Conservation (phyloP, 2,113 vertebrate genomes). For the Nansenia antarctica region DNA sequence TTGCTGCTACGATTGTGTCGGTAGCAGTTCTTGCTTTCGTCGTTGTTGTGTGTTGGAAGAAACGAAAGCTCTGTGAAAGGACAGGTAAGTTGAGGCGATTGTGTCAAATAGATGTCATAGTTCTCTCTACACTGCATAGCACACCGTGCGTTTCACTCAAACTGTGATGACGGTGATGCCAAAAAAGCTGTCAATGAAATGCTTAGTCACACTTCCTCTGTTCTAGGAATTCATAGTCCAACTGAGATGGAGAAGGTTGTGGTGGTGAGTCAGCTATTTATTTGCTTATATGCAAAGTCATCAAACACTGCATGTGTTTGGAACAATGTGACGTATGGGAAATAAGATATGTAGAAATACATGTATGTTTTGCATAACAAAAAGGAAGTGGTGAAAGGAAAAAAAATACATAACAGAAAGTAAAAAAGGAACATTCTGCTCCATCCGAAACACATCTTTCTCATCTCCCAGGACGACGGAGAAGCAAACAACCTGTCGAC, state of each 20-base stretch:
- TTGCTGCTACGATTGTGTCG: not conserved
- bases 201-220: constrained; percentile 1
- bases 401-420: not conserved
- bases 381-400: no score
- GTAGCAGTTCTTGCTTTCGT: not conserved
- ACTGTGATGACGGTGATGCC: not conserved
- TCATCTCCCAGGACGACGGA: constrained; percentile 21
- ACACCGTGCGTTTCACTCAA: not conserved
- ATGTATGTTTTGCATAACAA: no score
- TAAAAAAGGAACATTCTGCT: not conserved
- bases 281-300: no score
- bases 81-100: not conserved
- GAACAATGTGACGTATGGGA: no score
- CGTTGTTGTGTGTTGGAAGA: not conserved
- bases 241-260: not conserved
- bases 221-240: constrained; percentile 11
- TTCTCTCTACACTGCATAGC: not conserved
- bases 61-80: not conserved
- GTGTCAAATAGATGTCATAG: not conserved
- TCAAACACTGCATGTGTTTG: not conserved
- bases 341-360: no score
- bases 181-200: not conserved
- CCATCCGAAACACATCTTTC: not conserved
- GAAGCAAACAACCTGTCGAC: not conserved
- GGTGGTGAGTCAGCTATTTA: constrained; percentile 46